phyloP scores from a whole-genome alignment of 1,140 invertebrate genomes.

The Caerostris darwini region DNA sequence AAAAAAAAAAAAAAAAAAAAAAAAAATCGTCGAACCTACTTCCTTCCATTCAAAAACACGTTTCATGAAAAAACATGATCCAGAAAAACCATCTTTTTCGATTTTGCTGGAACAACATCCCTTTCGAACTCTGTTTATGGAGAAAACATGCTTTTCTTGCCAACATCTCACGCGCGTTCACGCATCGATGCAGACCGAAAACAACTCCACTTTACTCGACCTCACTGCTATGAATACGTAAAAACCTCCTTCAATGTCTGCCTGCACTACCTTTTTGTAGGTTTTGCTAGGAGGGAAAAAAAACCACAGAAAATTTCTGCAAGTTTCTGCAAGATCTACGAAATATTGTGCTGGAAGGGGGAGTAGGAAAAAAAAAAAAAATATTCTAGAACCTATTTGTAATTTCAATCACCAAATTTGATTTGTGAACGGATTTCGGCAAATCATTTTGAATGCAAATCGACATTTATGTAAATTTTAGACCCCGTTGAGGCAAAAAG shows the following conservation, averaged over 20 bases:
- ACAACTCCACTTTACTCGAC: constrained; percentile 51
- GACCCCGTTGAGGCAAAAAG: neutral
- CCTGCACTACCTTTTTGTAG: neutral
- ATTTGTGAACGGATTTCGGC: constrained; percentile 65
- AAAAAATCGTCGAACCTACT: no score
- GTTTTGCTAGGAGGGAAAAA: neutral
- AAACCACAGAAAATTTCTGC: neutral
- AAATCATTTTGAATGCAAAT: constrained; percentile 67
- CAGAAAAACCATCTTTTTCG: neutral
- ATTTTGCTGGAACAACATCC: neutral
- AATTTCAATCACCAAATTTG: constrained; percentile 76
- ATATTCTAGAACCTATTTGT: constrained; percentile 57
- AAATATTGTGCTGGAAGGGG: neutral
- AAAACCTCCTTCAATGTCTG: neutral
- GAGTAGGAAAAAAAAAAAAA: constrained; percentile 28
- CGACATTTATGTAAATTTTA: constrained; percentile 74
- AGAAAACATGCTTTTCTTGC: constrained; percentile 52
- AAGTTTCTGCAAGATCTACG: neutral
- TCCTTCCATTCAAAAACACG: neutral
- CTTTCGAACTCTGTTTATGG: constrained; percentile 3
- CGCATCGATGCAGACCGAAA: constrained; percentile 5
- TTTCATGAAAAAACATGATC: neutral
- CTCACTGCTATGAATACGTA: constrained; percentile 61
- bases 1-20: no score
- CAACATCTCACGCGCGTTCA: neutral